phyloP scores from a whole-genome alignment of 2,888 invertebrate genomes.

The Tanypteryx hageni region DNA sequence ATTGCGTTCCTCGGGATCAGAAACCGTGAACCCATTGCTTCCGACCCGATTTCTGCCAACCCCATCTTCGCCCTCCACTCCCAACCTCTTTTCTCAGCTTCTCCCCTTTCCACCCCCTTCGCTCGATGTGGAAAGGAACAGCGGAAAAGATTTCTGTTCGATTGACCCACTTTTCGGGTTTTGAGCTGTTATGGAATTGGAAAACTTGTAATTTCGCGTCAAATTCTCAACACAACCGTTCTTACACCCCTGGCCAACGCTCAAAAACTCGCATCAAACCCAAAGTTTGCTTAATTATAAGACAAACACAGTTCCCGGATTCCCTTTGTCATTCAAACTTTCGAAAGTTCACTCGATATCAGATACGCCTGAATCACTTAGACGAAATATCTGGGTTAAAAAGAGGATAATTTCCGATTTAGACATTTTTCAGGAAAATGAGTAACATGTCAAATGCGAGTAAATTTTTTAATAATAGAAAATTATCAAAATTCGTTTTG shows the following conservation, averaged over 20 bases:
- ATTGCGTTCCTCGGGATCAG: too few species aligned
- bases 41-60: too few species aligned
- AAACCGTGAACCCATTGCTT: too few species aligned
- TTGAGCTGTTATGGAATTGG: neutral
- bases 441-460: too few species aligned
- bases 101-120: too few species aligned
- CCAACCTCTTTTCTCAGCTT: too few species aligned
- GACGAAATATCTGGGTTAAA: neutral
- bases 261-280: neutral
- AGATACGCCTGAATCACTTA: neutral
- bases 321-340: neutral
- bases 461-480: too few species aligned
- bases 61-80: too few species aligned
- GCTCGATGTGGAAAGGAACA: neutral
- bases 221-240: neutral
- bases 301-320: neutral
- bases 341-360: neutral
- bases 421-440: too few species aligned
- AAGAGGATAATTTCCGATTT: too few species aligned
- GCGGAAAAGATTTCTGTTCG: neutral
- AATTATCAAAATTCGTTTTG: too few species aligned
- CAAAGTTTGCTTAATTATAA: neutral
- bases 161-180: neutral
- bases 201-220: neutral
- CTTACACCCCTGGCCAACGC: neutral